Percentiles rank a stretch among this genome's conserved stretches.
phyloP scores from a whole-genome alignment of 1,140 invertebrate species.

The Stenopsyche tienmushanensis region DNA sequence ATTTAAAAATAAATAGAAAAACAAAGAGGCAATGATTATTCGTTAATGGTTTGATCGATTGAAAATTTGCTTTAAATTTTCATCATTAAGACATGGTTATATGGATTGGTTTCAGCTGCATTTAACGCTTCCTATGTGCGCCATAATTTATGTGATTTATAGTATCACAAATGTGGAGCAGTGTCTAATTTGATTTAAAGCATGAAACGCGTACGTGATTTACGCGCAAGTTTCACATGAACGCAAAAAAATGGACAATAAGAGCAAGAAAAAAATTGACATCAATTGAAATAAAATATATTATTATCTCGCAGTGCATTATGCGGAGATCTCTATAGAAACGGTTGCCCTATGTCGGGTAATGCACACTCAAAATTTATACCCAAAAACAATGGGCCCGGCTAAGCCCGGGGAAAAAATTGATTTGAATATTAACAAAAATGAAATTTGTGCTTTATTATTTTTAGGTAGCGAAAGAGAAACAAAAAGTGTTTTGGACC shows the following conservation, averaged over 20 bases:
- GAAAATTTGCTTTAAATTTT: no score
- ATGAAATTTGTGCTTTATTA: slow-evolving; percentile 41
- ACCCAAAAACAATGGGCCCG: slow-evolving; percentile 36
- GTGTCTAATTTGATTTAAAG: neutral
- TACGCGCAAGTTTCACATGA: no score
- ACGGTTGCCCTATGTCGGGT: neutral
- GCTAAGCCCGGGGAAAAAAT: slow-evolving; percentile 33
- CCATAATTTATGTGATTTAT: no score
- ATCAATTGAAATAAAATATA: slow-evolving; percentile 41
- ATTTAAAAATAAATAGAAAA: no score
- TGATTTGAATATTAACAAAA: slow-evolving; percentile 41
- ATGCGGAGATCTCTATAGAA: slow-evolving; percentile 31
- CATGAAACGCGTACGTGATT: neutral
- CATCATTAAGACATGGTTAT: no score
- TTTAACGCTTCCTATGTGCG: no score
- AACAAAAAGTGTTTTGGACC: slow-evolving; percentile 39
- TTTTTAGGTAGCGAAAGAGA: slow-evolving; percentile 42
- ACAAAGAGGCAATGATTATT: no score
- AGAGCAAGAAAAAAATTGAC: slow-evolving; percentile 29
- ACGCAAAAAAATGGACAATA: neutral
- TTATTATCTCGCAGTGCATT: slow-evolving; percentile 36
- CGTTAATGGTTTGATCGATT: no score
- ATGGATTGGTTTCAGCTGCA: no score
- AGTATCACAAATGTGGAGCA: neutral
- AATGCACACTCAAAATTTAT: slow-evolving; percentile 22